A percentile compares a stretch with the other conserved stretches of the same genome.
Evolutionary conservation across 2,797 vertebrate species (phyloP).

Genomic region (Heliangelus exortis): DNA sequence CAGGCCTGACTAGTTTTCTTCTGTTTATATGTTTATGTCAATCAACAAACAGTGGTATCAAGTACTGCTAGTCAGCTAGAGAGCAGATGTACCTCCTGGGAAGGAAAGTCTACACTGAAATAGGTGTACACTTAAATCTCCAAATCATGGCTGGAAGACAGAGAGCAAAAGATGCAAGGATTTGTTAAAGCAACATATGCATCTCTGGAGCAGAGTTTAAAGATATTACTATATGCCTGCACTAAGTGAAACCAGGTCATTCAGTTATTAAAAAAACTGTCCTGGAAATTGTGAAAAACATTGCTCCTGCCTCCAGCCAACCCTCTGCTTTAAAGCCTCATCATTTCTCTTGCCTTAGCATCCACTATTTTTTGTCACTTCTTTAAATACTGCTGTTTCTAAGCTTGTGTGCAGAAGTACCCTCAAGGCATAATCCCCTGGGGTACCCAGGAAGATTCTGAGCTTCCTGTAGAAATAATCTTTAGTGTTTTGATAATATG

Average conservation of each 20-base stretch:
- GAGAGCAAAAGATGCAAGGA: not conserved
- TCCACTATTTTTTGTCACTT: no score
- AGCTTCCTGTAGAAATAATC: not conserved
- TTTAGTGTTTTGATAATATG: not conserved
- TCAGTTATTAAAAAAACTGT: not conserved
- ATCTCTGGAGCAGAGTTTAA: not conserved
- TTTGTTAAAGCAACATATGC: not conserved
- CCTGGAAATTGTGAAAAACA: not conserved
- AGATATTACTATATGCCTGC: accelerated
- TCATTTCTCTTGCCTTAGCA: not conserved
- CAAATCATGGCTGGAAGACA: not conserved
- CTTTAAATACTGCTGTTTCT: not conserved
- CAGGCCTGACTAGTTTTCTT: not conserved
- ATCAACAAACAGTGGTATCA: not conserved
- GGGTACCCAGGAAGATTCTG: not conserved
- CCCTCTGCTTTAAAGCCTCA: accelerated
- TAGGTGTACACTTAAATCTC: accelerated
- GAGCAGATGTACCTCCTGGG: not conserved
- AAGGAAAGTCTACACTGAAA: not conserved
- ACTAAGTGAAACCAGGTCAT: not conserved
- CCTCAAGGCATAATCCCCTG: not conserved
- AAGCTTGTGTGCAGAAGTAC: not conserved
- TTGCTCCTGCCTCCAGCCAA: not conserved
- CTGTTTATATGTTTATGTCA: not conserved
- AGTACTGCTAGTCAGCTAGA: not conserved